A percentile compares a stretch with the other conserved stretches of the same genome.
Conservation (phyloP, 1,140 invertebrate species). For the Neocloeon triangulifer region DNA sequence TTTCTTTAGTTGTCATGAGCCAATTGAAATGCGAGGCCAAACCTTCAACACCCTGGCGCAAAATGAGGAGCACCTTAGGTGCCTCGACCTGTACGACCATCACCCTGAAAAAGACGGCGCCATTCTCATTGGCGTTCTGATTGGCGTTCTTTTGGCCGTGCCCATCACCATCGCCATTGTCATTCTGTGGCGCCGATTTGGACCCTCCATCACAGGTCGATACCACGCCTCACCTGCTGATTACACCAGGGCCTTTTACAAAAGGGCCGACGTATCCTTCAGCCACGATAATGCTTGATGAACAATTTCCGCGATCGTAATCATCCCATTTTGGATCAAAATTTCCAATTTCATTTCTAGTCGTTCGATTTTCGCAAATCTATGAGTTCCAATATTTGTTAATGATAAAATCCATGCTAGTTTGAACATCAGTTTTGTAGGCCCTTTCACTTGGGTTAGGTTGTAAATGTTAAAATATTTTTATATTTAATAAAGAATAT, state of each 20-base stretch:
- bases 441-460: too few species aligned
- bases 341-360: too few species aligned
- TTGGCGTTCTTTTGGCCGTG: conserved; percentile 37
- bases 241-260: conserved; percentile 45
- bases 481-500: too few species aligned
- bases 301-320: too few species aligned
- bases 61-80: conserved; percentile 28
- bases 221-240: conserved; percentile 28
- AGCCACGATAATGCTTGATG: too few species aligned
- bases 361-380: too few species aligned
- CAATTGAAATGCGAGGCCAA: conserved; percentile 28
- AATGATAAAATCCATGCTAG: too few species aligned
- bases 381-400: too few species aligned
- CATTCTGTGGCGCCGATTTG: conserved; percentile 29
- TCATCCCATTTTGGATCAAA: too few species aligned
- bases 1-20: conserved; percentile 26
- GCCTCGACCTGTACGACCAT: conserved; percentile 30
- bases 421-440: too few species aligned
- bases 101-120: conserved; percentile 35
- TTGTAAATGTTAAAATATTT: too few species aligned
- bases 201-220: conserved; percentile 13
- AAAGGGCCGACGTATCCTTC: conserved; percentile 20
- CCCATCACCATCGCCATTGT: conserved; percentile 30
- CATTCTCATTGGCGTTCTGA: conserved; percentile 37
- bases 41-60: conserved; percentile 28